Evolutionary conservation across 1,140 invertebrate genomes (phyloP), one percentile per base, ranked within the genome.

Genomic region (Bombus haemorrhoidalis): DNA sequence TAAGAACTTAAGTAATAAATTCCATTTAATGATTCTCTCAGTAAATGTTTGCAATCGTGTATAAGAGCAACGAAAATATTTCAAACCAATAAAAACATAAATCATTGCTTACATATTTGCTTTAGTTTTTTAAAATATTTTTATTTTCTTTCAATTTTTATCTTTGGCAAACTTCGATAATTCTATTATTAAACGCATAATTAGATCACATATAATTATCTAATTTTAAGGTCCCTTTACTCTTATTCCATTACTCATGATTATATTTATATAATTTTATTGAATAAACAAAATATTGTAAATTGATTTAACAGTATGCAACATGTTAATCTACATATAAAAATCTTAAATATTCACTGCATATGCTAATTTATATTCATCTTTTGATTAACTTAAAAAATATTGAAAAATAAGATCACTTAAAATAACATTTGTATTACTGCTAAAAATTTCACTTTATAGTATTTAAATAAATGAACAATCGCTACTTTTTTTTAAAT

Each of bases 41-140:
- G 83, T 93, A 93, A 94, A 94, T 94, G 47, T 94, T 92, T 93
- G 90, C 94, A 93, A 94, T 94, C 47, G 47, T 53, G 1, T 53
- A 53, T 18, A 53, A 53, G 6, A 53, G 47, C 47, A 59, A 85
- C 91, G 78, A 87, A 90, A 92, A 91, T 91, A 90, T 92, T 94
- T 92, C 92, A 90, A 94, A 94, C 93, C 92, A 94, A 94, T 93
- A 94, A 94, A 94, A 93, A 91, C 91, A 87, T 92, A 41, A 73
- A 34, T 28, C 37, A 59, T 59, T 81, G 32, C 68, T 13, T 80
- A 53, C 22, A 43, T 22, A 62, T 62, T 53, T 68, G 53, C 22
- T 53, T 39, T 57, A 37, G 1, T 37, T 22, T 25, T 12, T 68
- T 34, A 0, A 34, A 85, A 37, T 75, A 41, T 53, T 37, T 34